Evolutionary conservation across 2,888 invertebrate genomes (phyloP).

Genomic region (Lacanobia oleracea): DNA sequence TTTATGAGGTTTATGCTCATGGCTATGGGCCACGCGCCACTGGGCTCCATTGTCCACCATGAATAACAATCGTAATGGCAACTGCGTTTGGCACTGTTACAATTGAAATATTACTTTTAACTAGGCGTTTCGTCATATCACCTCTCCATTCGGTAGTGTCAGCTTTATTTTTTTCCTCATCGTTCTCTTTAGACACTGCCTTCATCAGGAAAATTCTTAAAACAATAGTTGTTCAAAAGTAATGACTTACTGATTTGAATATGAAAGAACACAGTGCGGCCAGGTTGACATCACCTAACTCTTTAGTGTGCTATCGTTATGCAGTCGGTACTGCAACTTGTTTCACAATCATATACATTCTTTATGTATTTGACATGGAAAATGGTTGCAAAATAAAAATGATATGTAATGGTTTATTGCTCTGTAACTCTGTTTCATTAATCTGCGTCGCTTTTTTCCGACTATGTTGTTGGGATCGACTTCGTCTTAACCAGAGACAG

Average conservation of each 20-base stretch:
- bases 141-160: not conserved
- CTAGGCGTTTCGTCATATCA: slow-evolving; percentile 23
- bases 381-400: slow-evolving; percentile 8
- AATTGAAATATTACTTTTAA: slow-evolving; percentile 28
- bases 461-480: too few species aligned
- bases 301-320: slow-evolving; percentile 25
- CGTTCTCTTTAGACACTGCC: not conserved
- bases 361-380: not conserved
- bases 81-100: slow-evolving; percentile 55
- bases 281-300: slow-evolving; percentile 42
- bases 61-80: slow-evolving; percentile 65
- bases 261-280: slow-evolving; percentile 24
- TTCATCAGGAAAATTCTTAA: slow-evolving; percentile 7
- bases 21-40: slow-evolving; percentile 60
- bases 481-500: not conserved
- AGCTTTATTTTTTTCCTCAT: slow-evolving; percentile 25
- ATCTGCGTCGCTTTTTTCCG: not conserved
- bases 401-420: not conserved
- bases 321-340: slow-evolving; percentile 33
- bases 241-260: slow-evolving; percentile 34
- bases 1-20: slow-evolving; percentile 66
- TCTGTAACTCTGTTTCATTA: slow-evolving; percentile 12
- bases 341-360: not conserved
- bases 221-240: slow-evolving; percentile 22
- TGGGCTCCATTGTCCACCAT: slow-evolving; percentile 68